A percentile compares a stretch with the other conserved stretches of the same genome.
phyloP scores from a whole-genome alignment of 2,888 invertebrate species.

The Encarsia formosa region DNA sequence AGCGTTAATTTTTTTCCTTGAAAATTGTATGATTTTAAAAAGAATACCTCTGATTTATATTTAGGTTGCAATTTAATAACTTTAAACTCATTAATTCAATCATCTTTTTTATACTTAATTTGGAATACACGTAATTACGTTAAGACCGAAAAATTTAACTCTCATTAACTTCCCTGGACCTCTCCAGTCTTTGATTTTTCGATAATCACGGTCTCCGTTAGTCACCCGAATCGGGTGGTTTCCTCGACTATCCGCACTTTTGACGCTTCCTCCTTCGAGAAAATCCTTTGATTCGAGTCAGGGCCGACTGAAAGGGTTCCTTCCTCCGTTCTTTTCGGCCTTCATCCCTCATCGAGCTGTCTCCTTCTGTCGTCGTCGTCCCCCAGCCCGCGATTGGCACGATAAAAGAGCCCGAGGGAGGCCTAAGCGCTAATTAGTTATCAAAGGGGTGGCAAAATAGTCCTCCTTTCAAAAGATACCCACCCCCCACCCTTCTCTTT shows the following conservation, averaged over 20 bases:
- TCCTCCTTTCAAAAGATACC: constrained; percentile 17
- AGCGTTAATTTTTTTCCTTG: no score
- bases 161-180: no score
- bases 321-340: constrained; percentile 23
- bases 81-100: no score
- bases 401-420: constrained; percentile 38
- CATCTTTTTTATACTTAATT: no score
- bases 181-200: no score
- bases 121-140: no score
- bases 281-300: constrained; percentile 51
- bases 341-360: constrained; percentile 20
- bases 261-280: constrained; percentile 35
- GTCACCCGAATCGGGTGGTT: constrained; percentile 16
- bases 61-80: no score
- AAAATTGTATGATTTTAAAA: no score
- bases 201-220: constrained; percentile 26
- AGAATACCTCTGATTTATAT: no score
- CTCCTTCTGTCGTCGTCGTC: constrained; percentile 22
- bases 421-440: constrained; percentile 60
- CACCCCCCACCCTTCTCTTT: constrained; percentile 26
- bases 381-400: constrained; percentile 46
- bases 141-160: no score
- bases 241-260: constrained; percentile 35
- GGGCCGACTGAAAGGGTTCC: constrained; percentile 42
- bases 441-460: constrained; percentile 56